Evolutionary conservation across 53 echinoderm and acorn worm genomes (phyloP).

Genomic region (Paracentrotus lividus): DNA sequence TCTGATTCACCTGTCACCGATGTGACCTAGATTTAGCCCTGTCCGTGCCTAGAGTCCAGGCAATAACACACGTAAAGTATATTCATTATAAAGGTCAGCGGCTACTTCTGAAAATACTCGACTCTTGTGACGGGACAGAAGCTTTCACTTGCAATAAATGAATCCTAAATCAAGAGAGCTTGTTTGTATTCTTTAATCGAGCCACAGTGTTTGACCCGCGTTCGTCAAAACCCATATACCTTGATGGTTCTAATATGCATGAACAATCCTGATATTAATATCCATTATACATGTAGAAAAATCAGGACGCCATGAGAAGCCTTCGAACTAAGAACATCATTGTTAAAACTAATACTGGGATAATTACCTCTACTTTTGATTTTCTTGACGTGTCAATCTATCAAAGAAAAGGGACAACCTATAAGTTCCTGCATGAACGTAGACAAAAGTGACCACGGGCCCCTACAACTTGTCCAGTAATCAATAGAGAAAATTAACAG

Average conservation of each 20-base stretch:
- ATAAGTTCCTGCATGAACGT: too few species aligned
- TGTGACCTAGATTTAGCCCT: constrained; percentile 62
- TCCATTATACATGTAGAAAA: too few species aligned
- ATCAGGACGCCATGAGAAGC: too few species aligned
- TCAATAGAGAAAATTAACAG: too few species aligned
- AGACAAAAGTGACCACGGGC: too few species aligned
- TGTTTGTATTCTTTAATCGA: constrained; percentile 42
- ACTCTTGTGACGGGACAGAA: neutral
- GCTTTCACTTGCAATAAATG: neutral
- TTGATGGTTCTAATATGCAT: neutral
- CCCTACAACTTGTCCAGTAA: too few species aligned
- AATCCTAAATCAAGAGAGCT: neutral
- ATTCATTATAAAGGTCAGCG: constrained; percentile 34
- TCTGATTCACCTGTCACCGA: constrained; percentile 68
- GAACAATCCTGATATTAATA: neutral
- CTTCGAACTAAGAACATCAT: too few species aligned
- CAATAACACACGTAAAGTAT: neutral
- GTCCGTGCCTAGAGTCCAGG: neutral
- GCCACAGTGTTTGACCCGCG: constrained; percentile 9
- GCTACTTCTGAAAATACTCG: constrained; percentile 38
- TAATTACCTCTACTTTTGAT: too few species aligned
- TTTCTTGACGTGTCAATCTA: too few species aligned
- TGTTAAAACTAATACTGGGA: too few species aligned
- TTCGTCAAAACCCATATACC: neutral
- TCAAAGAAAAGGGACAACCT: too few species aligned